Conservation (phyloP, 2,113 vertebrate species). For the Sminthopsis crassicaudata region DNA sequence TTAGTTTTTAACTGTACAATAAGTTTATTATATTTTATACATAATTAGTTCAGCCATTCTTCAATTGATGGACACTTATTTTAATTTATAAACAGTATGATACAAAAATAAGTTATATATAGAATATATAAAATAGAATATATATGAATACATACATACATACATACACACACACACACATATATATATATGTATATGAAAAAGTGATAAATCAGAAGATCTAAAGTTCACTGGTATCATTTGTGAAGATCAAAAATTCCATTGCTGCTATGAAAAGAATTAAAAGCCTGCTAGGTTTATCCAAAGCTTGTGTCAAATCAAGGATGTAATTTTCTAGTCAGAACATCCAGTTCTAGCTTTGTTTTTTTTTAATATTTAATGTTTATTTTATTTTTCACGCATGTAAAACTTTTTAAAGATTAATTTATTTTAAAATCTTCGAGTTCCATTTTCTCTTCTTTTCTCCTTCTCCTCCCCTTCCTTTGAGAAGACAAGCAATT, state of each 20-base stretch:
- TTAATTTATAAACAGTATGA: neutral
- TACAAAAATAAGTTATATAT: neutral
- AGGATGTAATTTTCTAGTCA: neutral
- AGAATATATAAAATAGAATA: neutral
- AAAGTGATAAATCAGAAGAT: neutral
- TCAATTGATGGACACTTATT: neutral
- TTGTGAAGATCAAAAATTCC: neutral
- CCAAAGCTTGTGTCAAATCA: constrained; percentile 21
- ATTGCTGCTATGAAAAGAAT: constrained; percentile 20
- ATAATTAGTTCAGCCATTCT: neutral
- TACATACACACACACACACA: too few relatives aligned
- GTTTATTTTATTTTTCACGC: neutral
- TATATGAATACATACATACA: too few relatives aligned
- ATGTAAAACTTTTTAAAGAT: neutral
- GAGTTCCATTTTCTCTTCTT: neutral
- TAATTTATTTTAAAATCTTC: neutral
- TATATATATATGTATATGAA: too few relatives aligned
- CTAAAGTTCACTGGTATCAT: neutral
- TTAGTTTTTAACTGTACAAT: neutral
- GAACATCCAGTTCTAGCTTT: neutral
- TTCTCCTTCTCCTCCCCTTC: neutral
- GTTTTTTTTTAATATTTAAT: neutral
- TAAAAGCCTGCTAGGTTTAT: neutral
- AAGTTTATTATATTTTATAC: neutral
- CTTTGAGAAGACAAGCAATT: neutral